A percentile compares a stretch with the other conserved stretches of the same genome.
Evolutionary conservation across 35 echinoderm and acorn worm genomes (phyloP).

Genomic region (Ophiothrix spiculata): DNA sequence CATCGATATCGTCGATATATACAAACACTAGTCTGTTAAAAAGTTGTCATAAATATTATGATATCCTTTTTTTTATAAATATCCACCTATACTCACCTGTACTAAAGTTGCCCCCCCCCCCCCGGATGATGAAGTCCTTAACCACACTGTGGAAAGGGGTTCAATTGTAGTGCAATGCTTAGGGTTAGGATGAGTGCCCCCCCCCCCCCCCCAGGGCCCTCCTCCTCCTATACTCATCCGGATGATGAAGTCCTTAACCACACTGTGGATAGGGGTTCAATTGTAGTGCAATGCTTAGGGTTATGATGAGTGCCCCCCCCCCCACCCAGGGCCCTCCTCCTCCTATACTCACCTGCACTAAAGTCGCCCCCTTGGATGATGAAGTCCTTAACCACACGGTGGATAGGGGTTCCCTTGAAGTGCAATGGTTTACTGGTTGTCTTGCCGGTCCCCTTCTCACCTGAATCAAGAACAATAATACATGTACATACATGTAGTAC

Average conservation of each 20-base stretch:
- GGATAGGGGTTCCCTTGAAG: conserved; percentile 86
- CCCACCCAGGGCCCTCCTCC: neutral
- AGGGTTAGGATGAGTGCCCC: too few species aligned
- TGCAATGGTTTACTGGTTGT: conserved; percentile 86
- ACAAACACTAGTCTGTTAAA: too few species aligned
- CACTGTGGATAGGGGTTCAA: conserved; percentile 78
- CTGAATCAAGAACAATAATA: conserved; percentile 23
- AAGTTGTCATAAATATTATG: too few species aligned
- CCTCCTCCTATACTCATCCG: conserved; percentile 51
- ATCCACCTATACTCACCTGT: conserved; percentile 87
- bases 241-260: conserved; percentile 98
- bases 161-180: conserved; percentile 85
- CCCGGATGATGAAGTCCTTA: conserved; percentile 96
- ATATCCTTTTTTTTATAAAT: too few species aligned
- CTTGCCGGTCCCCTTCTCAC: conserved; percentile 87
- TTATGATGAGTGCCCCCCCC: neutral
- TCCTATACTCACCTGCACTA: conserved; percentile 77
- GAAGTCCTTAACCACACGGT: conserved; percentile 95
- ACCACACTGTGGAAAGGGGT: conserved; percentile 80
- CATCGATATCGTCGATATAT: too few species aligned
- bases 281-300: conserved; percentile 93
- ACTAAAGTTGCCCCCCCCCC: conserved; percentile 94
- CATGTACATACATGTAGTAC: neutral
- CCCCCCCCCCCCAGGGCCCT: neutral
- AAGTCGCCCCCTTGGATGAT: conserved; percentile 99